Conservation (phyloP, 1,140 invertebrate genomes). For the Samia ricini region DNA sequence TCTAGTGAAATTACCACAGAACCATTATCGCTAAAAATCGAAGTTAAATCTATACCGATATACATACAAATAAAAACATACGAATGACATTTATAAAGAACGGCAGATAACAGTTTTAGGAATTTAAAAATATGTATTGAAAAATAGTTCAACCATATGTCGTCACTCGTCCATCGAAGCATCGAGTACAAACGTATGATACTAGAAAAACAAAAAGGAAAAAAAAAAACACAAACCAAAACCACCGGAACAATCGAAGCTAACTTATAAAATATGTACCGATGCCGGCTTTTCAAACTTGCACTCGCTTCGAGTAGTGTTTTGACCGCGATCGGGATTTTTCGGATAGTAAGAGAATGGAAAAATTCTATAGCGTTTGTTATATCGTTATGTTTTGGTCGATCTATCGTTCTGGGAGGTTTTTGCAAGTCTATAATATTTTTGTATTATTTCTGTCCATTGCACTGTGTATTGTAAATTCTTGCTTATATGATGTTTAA, state of each 20-base stretch:
- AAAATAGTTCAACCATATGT: constrained; percentile 57
- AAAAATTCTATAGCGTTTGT: constrained; percentile 27
- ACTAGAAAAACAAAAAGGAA: constrained; percentile 64
- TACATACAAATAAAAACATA: constrained; percentile 8
- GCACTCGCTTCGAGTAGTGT: constrained; percentile 63
- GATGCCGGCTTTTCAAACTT: constrained; percentile 69
- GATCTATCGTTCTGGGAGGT: constrained; percentile 1
- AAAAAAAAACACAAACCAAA: constrained; percentile 40
- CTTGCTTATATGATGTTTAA: too few species aligned
- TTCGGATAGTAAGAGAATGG: constrained; percentile 44
- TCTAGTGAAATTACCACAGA: too few species aligned
- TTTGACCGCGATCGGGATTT: constrained; percentile 72
- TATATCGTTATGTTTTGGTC: background rate
- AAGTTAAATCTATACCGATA: too few species aligned
- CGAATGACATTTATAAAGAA: constrained; percentile 30
- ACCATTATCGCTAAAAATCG: too few species aligned
- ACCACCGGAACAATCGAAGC: constrained; percentile 71
- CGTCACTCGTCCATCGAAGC: constrained; percentile 24
- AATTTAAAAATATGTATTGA: constrained; percentile 43
- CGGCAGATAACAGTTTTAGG: constrained; percentile 48
- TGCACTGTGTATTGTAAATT: too few species aligned
- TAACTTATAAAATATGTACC: constrained; percentile 75
- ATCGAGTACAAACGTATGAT: constrained; percentile 52
- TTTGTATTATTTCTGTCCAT: background rate
- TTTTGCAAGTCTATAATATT: background rate